A percentile compares a stretch with the other conserved stretches of the same genome.
Conservation (phyloP, 2,797 vertebrate species). For the Epinephelus awoara region DNA sequence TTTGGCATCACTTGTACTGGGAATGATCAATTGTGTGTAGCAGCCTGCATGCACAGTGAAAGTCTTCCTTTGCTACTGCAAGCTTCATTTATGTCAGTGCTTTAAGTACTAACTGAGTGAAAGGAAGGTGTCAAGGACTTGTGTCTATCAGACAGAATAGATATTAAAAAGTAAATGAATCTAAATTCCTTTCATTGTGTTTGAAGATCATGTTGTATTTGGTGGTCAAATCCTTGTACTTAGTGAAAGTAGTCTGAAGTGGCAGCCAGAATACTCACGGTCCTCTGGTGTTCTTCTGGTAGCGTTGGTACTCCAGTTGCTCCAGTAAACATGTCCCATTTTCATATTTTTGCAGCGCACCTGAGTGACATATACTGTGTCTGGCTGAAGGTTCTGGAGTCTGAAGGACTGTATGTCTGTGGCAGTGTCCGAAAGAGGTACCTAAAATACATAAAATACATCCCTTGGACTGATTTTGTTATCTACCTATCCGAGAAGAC, state of each 20-base stretch:
- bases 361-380: slow-evolving; percentile 87
- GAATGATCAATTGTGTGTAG: background rate
- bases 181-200: background rate
- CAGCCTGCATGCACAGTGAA: background rate
- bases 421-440: slow-evolving; percentile 83
- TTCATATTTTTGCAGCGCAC: slow-evolving; percentile 85
- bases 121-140: background rate
- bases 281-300: slow-evolving; percentile 85
- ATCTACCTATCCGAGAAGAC: background rate
- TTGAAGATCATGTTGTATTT: background rate
- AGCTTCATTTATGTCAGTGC: background rate
- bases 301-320: slow-evolving; percentile 89
- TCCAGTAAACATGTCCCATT: slow-evolving; percentile 86
- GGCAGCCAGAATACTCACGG: slow-evolving; percentile 82
- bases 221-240: background rate
- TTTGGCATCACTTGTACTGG: background rate
- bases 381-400: slow-evolving; percentile 88
- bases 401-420: slow-evolving; percentile 85
- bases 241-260: background rate
- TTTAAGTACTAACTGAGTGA: background rate
- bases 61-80: background rate
- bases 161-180: background rate
- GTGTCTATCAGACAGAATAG: background rate
- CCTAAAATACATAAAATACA: slow-evolving; percentile 75
- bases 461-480: background rate